Conservation (phyloP, 2,113 vertebrate genomes). For the Poeciliopsis occidentalis region DNA sequence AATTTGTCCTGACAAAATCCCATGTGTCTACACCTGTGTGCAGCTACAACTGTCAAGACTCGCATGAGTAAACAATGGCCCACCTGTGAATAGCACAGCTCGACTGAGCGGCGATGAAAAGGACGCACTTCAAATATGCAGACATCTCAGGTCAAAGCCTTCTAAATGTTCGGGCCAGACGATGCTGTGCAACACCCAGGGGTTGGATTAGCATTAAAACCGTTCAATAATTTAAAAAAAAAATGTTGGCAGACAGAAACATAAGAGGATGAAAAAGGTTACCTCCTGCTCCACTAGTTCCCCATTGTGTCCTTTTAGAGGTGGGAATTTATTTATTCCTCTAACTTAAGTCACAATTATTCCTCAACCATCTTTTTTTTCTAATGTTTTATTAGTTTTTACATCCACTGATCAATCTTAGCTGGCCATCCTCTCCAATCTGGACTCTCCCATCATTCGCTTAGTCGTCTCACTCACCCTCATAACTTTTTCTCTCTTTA, state of each 20-base stretch:
- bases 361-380: not conserved
- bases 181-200: not conserved
- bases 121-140: slow-evolving; percentile 6
- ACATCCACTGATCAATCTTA: slow-evolving; percentile 13
- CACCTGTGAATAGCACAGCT: slow-evolving; percentile 22
- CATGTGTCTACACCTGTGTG: slow-evolving; percentile 15
- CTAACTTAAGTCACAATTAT: not conserved
- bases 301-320: not conserved
- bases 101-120: not conserved
- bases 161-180: not conserved
- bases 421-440: slow-evolving; percentile 16
- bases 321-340: not conserved
- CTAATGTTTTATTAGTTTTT: not conserved
- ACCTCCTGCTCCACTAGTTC: not conserved
- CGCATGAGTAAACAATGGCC: slow-evolving; percentile 3
- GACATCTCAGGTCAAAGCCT: slow-evolving; percentile 1
- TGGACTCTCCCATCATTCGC: slow-evolving; percentile 36
- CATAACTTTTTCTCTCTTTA: slow-evolving; percentile 8
- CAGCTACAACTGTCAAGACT: slow-evolving; percentile 10
- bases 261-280: not conserved
- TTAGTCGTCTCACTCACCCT: slow-evolving; percentile 35
- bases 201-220: not conserved
- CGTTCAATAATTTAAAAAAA: not conserved
- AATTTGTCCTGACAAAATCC: slow-evolving; percentile 18
- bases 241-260: not conserved